These are phyloP conservation scores for Muscicapa comitata DNA, from an alignment of 2,797 vertebrate genomes.

Conservation along the genomic window DNA sequence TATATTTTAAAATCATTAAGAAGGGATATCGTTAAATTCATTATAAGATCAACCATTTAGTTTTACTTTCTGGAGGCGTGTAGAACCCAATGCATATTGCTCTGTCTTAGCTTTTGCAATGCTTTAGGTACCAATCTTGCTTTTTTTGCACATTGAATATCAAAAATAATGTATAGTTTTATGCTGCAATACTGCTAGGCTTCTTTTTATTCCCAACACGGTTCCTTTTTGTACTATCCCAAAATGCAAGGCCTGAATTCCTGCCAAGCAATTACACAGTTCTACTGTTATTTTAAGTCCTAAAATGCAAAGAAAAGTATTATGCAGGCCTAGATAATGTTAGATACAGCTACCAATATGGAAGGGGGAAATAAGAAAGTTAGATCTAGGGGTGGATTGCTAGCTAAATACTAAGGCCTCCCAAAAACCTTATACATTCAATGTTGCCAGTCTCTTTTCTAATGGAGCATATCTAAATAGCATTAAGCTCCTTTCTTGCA, in stretches of 20 bases:
- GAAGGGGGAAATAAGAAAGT: background rate
- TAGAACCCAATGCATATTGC: background rate
- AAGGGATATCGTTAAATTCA: background rate
- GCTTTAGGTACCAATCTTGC: background rate
- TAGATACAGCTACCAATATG: background rate
- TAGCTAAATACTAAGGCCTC: background rate
- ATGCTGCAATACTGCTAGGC: background rate
- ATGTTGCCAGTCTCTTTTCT: background rate
- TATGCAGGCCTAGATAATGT: background rate
- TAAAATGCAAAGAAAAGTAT: conserved; percentile 8
- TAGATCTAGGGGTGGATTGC: background rate
- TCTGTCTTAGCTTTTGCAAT: background rate
- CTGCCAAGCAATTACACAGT: background rate
- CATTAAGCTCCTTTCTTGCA: background rate
- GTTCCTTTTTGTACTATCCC: background rate
- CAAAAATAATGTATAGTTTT: background rate
- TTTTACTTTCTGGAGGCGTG: background rate
- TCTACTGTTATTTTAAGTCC: background rate
- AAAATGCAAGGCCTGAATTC: conserved; percentile 8
- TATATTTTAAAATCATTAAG: background rate
- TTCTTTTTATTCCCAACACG: background rate
- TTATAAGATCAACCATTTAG: background rate
- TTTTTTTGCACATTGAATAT: background rate
- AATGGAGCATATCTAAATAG: background rate
- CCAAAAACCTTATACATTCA: background rate